Conservation (phyloP, 1,140 invertebrate genomes). For the Oreohelix idahoensis region DNA sequence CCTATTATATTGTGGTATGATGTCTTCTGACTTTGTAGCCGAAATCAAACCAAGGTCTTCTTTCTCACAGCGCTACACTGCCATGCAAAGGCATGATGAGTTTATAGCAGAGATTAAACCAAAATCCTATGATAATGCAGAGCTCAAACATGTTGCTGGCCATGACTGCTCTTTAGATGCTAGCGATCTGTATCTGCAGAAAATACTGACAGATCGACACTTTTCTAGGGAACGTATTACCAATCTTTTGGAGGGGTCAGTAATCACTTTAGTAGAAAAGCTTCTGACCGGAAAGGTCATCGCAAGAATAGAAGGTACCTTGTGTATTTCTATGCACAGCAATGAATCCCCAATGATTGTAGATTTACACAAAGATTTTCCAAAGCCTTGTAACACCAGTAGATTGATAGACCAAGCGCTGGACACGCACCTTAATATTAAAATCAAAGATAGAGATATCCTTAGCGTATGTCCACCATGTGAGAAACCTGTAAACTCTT, state of each 20-base stretch:
- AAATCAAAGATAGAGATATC: not conserved
- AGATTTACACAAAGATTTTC: not conserved
- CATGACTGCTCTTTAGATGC: not conserved
- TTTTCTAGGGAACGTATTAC: conserved; percentile 4
- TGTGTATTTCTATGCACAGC: not conserved
- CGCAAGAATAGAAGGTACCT: not conserved
- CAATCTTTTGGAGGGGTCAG: not conserved
- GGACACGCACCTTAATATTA: not conserved
- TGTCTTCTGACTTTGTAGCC: not conserved
- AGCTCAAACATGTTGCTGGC: not conserved
- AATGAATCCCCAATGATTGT: conserved; percentile 18
- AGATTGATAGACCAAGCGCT: not conserved
- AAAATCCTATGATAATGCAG: not conserved
- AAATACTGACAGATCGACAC: not conserved
- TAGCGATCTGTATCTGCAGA: not conserved
- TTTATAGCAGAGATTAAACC: conserved; percentile 13
- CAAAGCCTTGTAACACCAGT: not conserved
- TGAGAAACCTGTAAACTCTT: not conserved
- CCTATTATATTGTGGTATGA: no score
- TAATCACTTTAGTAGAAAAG: conserved; percentile 4
- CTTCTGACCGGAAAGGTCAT: not conserved
- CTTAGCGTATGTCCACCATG: not conserved
- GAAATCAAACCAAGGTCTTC: not conserved
- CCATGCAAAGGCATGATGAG: not conserved
- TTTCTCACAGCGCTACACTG: not conserved